Base-by-base conservation (phyloP, 2,888 invertebrate species). In the Pristionchus arcanus region DNA sequence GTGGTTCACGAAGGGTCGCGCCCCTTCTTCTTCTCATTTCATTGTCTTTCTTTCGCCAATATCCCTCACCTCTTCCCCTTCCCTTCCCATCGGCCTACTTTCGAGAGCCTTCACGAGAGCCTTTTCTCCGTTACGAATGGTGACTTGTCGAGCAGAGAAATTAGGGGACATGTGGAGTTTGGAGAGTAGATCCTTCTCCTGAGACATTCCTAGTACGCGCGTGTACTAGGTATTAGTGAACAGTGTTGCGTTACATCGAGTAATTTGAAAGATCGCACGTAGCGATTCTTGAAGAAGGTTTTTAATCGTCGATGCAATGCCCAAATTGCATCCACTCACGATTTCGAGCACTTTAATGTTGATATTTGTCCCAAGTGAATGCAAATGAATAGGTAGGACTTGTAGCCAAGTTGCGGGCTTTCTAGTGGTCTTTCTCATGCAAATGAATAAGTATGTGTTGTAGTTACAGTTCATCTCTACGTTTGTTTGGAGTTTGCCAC, bases 11-110 rank as follows among this genome's bases (percentile, higher is more conserved):
- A 49, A 49, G 49, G 49, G 77, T 19, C 11, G 42, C 49, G 11
- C 68, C 31, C 31, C 11, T n/a, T 34, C 81, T 81, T 49, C 42
- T 49, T 49, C 42, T 49, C 81, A 49, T 81, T 81, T 81, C 81
- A 81, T 81, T 81, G 81, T 53, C 81, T 28, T 81, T 53, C 25
- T 49, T 53, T 81, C n/a, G n/a, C 81, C 81, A 81, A 81, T 81
- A 81, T 81, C 81, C 81, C 13, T 81, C 81, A 25, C 81, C 53
- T 53, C n/a, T 49, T n/a, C n/a, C n/a, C n/a, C n/a, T n/a, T n/a
- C 25, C 37, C 77, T 13, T 25, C 77, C n/a, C 2, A 28, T 34
- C 28, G 15, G 42, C 37, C 81, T 81, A n/a, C n/a, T 53, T 53
- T 49, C 16, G 13, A 42, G 19, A 34, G 37, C 28, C 49, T 34